These are phyloP conservation scores for Calephelis nemesis DNA, from an alignment of 1,140 invertebrate genomes.

Conservation along the genomic window DNA sequence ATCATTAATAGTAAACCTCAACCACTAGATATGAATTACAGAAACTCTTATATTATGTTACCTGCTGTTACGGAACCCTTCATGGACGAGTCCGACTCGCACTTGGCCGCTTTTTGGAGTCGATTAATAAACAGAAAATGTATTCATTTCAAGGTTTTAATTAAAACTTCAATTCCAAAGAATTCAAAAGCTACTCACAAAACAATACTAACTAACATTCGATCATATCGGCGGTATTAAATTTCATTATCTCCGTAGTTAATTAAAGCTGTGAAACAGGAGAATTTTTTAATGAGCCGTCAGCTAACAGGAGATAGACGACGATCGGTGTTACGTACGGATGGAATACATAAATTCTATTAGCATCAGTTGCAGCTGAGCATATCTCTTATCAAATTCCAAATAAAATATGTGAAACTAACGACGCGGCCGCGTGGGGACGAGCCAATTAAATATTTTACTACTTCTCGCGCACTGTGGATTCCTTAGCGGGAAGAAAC, in stretches of 20 bases:
- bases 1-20: too few species aligned
- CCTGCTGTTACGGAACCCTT: too few species aligned
- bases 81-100: too few species aligned
- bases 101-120: too few species aligned
- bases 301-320: neutral
- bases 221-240: neutral
- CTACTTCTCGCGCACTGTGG: neutral
- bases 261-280: neutral
- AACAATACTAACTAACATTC: neutral
- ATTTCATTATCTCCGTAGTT: constrained; percentile 6
- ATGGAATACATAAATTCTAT: constrained; percentile 16
- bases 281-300: constrained; percentile 11
- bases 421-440: constrained; percentile 1
- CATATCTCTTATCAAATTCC: constrained; percentile 18
- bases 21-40: too few species aligned
- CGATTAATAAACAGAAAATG: too few species aligned
- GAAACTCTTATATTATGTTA: too few species aligned
- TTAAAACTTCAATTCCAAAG: neutral
- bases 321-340: neutral
- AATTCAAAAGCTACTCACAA: neutral
- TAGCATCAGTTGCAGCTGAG: constrained; percentile 9
- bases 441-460: constrained; percentile 16
- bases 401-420: constrained; percentile 17
- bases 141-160: neutral
- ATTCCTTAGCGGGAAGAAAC: neutral